Base-by-base conservation (phyloP, 2,888 invertebrate species). In the Vannuccia rotundouncinata region DNA sequence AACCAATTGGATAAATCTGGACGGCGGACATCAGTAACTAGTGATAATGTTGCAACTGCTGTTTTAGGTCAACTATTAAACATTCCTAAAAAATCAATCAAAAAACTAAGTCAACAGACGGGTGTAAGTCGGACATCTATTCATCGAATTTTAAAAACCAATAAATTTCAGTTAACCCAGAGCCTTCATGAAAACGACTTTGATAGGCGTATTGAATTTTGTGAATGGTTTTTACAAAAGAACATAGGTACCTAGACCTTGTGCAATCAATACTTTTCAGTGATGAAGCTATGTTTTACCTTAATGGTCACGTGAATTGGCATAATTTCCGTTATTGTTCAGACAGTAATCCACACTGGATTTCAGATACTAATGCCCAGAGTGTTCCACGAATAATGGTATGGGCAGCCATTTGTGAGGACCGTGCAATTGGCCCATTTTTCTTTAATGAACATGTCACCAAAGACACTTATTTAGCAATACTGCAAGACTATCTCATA, bases 241-340 rank as follows among this genome's bases (percentile, higher is more conserved):
- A 29, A 29, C 17, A 29, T 79, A 22, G n/a, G n/a, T n/a, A n/a
- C n/a, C n/a, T n/a, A n/a, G 25, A 66, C 25, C 25, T n/a, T 66
- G 66, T 22, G 66, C 66, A 66, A n/a, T 66, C 66, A 66, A 66
- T 66, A 66, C 66, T 66, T 2, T 66, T 79, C 80, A 79, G 76
- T 30, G 80, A 78, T 31, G 45, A 79, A 78, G 80, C 80, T 1
- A 79, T 79, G 78, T 79, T 66, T 79, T 1, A 79, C 78, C 74
- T 79, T 29, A 77, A 30, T 79, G 74, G 31, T 17, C 76, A 79
- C 17, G 80, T 79, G 17, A 79, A 79, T 66, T 59, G 45, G 30
- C 80, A 79, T 30, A 78, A 79, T 77, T 74, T 13, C n/a, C 76
- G 76, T 74, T 79, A 79, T 5, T 79, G 80, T 30, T 79, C 13